Base-by-base conservation (phyloP, 1,140 invertebrate species). In the Euwallacea similis region DNA sequence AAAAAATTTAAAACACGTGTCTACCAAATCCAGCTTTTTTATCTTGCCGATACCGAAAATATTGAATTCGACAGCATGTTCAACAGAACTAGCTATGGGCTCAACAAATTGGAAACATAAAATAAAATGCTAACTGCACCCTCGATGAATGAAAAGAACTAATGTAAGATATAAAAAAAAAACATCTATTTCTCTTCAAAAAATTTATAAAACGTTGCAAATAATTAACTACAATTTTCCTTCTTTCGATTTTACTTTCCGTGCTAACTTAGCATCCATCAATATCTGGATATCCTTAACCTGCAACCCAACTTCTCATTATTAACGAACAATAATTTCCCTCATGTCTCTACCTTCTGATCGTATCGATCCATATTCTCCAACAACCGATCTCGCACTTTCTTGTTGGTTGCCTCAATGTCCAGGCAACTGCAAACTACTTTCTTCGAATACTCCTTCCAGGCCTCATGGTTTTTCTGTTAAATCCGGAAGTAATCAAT, bases 341-440 rank as follows among this genome's bases (percentile, higher is more conserved):
- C 10, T 6, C 0, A 42, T 6, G 33, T 50, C 16, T 33, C 10
- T 66, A 76, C 73, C 73, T 76, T 69, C 9, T 61, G 53, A 70
- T 76, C 75, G 41, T 64, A 68, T 15, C 15, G 42, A 42, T 73
- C 56, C 72, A 75, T 64, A 56, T 60, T 72, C 41, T 42, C 59
- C 16, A 75, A 63, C 16, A 76, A 54, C 56, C 41, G 54, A 54
- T 75, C 62, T 46, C 72, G 56, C 42, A 66, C 66, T 59, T 72
- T 73, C 66, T 73, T 74, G 54, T 76, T 75, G 7, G 56, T 69
- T 44, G 66, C 53, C 59, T 76, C 73, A 21, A 76, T 70, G 46
- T 72, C 72, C 55, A 75, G 33, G 61, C 73, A 76, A 44, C 66
- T 71, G 15, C 63, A 71, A 6, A 76, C 66, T 42, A 76, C 70